Conservation (phyloP, 2,888 invertebrate genomes). For the Sarcophaga caerulescens region DNA sequence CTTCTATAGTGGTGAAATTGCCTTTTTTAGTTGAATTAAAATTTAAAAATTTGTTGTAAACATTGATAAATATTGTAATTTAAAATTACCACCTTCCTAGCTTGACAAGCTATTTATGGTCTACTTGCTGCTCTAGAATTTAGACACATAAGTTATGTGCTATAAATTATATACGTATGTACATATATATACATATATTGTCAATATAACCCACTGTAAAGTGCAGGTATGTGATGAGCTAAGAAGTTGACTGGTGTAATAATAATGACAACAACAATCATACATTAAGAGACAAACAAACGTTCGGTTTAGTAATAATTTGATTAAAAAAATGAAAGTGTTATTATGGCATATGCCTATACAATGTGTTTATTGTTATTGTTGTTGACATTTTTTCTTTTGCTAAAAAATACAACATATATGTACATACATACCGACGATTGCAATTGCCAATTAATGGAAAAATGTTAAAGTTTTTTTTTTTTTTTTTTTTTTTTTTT, state of each 20-base stretch:
- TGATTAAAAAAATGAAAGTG: slow-evolving; percentile 60
- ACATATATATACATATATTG: too few species aligned
- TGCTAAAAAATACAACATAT: slow-evolving; percentile 9
- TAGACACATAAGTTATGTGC: too few species aligned
- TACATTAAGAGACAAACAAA: neutral
- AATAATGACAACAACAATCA: slow-evolving; percentile 38
- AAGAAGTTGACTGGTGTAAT: slow-evolving; percentile 50
- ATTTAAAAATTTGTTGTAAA: too few species aligned
- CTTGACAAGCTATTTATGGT: too few species aligned
- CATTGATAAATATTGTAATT: too few species aligned
- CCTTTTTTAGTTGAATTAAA: too few species aligned
- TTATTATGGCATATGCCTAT: neutral
- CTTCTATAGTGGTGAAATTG: too few species aligned
- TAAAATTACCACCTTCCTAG: too few species aligned
- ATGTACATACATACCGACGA: neutral
- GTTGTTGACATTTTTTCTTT: slow-evolving; percentile 46
- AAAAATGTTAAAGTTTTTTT: slow-evolving; percentile 23
- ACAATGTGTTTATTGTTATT: neutral
- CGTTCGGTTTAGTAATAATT: slow-evolving; percentile 38
- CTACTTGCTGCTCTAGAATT: too few species aligned
- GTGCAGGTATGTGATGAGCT: slow-evolving; percentile 22
- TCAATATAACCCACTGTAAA: slow-evolving; percentile 18
- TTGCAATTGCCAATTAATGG: slow-evolving; percentile 61
- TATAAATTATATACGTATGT: too few species aligned
- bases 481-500: neutral